These are phyloP conservation scores for Drosophila mauritiana DNA, from an alignment of 1,140 invertebrate genomes.

Conservation along the genomic window DNA sequence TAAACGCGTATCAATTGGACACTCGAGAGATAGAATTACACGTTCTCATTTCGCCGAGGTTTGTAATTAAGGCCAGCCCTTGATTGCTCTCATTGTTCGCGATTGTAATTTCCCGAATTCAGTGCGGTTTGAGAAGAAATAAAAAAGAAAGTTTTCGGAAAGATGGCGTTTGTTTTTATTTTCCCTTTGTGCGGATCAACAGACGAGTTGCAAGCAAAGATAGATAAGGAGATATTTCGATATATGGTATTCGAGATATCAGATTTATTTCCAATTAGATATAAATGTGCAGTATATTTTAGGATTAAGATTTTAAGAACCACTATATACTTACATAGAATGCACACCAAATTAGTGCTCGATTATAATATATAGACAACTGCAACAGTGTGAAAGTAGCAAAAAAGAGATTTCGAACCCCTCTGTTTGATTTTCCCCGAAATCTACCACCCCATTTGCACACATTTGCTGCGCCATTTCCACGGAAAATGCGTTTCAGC, in stretches of 20 bases:
- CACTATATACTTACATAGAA: too few relatives aligned
- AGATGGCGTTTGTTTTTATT: neutral
- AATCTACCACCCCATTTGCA: too few relatives aligned
- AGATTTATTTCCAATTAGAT: too few relatives aligned
- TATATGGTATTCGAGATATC: too few relatives aligned
- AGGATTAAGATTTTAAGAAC: too few relatives aligned
- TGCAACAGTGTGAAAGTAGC: constrained; percentile 44
- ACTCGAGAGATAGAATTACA: constrained; percentile 43
- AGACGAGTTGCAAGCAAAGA: neutral
- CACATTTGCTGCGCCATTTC: constrained; percentile 22
- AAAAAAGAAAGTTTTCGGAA: neutral
- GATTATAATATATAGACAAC: too few relatives aligned
- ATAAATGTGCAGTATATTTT: too few relatives aligned
- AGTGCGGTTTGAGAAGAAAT: neutral
- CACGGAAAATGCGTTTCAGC: constrained; percentile 40
- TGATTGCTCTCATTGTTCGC: constrained; percentile 29
- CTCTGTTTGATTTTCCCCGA: too few relatives aligned
- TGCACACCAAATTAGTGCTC: too few relatives aligned
- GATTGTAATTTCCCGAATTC: neutral
- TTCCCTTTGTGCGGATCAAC: neutral
- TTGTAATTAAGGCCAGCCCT: constrained; percentile 11
- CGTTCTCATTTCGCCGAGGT: neutral
- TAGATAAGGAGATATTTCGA: too few relatives aligned
- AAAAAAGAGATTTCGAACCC: constrained; percentile 1
- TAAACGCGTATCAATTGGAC: constrained; percentile 47